Evolutionary conservation across 2,888 invertebrate species (phyloP).

Genomic region (Agrochola circellaris): DNA sequence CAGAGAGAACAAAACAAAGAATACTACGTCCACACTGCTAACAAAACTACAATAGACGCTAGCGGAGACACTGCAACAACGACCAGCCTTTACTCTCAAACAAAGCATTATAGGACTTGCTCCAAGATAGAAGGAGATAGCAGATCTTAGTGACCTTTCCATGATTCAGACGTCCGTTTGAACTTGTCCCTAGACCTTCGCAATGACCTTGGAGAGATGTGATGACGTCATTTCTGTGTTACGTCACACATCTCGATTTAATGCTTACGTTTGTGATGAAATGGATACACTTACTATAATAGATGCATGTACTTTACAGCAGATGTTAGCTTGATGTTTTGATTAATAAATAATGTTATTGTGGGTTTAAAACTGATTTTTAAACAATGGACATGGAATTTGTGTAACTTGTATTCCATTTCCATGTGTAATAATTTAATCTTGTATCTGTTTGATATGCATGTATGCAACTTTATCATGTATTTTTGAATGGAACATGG

Average conservation of each 20-base stretch:
- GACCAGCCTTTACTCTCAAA: conserved; percentile 8
- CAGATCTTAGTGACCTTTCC: conserved; percentile 44
- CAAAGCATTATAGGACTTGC: conserved; percentile 9
- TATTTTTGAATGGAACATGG: conserved; percentile 14
- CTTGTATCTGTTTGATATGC: background rate
- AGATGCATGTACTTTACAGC: background rate
- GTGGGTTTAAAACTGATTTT: background rate
- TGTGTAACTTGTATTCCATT: background rate
- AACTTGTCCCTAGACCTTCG: conserved; percentile 63
- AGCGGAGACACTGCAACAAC: conserved; percentile 24
- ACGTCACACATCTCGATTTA: conserved; percentile 40
- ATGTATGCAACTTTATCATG: background rate
- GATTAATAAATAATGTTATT: background rate
- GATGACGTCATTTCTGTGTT: conserved; percentile 60
- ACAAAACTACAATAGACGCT: conserved; percentile 32
- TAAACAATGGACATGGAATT: background rate
- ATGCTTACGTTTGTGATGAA: conserved; percentile 19
- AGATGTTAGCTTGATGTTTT: conserved; percentile 14
- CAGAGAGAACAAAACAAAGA: conserved; percentile 32
- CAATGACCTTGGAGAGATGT: conserved; percentile 55
- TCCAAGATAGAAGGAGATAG: conserved; percentile 47
- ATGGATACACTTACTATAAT: background rate
- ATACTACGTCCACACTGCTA: conserved; percentile 19
- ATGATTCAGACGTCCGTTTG: conserved; percentile 54
- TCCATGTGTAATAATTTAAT: background rate